phyloP scores from a whole-genome alignment of 2,113 vertebrate genomes.

The Colossoma macropomum region DNA sequence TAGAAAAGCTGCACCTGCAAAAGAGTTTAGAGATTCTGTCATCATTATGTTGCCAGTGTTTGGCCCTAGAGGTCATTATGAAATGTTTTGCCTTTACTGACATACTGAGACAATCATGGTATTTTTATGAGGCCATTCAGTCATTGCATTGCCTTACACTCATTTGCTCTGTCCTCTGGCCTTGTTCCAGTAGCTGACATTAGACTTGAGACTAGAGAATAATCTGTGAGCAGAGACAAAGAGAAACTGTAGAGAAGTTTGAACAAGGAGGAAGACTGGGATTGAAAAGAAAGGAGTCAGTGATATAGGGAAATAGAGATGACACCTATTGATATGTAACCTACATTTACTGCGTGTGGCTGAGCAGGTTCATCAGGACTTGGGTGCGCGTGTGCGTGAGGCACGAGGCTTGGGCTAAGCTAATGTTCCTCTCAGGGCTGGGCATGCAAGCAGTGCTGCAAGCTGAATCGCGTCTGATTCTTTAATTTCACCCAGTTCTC shows the following conservation, averaged over 20 bases:
- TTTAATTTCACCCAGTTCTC: slow-evolving; percentile 19
- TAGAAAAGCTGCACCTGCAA: background rate
- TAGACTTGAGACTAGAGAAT: slow-evolving; percentile 9
- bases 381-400: background rate
- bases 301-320: background rate
- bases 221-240: background rate
- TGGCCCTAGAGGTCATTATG: background rate
- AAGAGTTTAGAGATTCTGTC: background rate
- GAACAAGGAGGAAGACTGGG: background rate
- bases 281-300: background rate
- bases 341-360: slow-evolving; percentile 15
- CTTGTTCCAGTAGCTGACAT: slow-evolving; percentile 37
- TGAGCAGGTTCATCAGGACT: slow-evolving; percentile 50
- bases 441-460: slow-evolving; percentile 11
- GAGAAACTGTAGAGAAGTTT: slow-evolving; percentile 8
- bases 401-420: background rate
- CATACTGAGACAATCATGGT: slow-evolving; percentile 13
- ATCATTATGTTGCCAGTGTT: background rate
- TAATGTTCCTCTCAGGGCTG: background rate
- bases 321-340: background rate
- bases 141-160: slow-evolving; percentile 4
- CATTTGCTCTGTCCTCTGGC: slow-evolving; percentile 14
- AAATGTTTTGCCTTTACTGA: background rate
- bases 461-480: slow-evolving; percentile 18
- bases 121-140: background rate